Conservation (phyloP, 1,140 invertebrate genomes). For the Micrasema minimum region DNA sequence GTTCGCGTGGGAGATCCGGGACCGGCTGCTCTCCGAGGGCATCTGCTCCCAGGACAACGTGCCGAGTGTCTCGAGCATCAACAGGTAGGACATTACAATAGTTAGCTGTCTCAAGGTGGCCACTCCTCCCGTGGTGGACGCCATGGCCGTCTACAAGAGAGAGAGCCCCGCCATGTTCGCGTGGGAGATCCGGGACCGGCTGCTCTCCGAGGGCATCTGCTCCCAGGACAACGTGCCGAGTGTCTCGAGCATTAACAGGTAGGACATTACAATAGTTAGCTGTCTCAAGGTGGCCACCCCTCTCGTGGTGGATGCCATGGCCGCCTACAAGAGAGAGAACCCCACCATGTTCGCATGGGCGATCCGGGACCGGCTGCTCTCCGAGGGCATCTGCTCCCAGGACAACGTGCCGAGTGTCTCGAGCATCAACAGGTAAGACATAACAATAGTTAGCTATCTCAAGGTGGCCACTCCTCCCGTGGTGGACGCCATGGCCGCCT, state of each 20-base stretch:
- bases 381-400: conserved; percentile 97
- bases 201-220: conserved; percentile 96
- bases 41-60: conserved; percentile 99
- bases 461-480: conserved; percentile 99
- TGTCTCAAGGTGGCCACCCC: conserved; percentile 99
- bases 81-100: conserved; percentile 86
- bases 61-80: conserved; percentile 98
- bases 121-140: conserved; percentile 97
- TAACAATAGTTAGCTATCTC: conserved; percentile 94
- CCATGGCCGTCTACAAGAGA: conserved; percentile 97
- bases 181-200: conserved; percentile 98
- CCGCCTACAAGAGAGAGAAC: conserved; percentile 98
- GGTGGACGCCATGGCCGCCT: conserved; percentile 97
- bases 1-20: conserved; percentile 99
- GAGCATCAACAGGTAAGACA: conserved; percentile 95
- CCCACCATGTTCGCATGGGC: conserved; percentile 99
- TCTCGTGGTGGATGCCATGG: conserved; percentile 97
- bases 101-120: conserved; percentile 99
- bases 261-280: conserved; percentile 80
- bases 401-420: conserved; percentile 99
- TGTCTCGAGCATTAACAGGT: conserved; percentile 99
- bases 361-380: conserved; percentile 94
- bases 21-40: conserved; percentile 93
- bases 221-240: conserved; percentile 98
- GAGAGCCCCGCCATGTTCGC: conserved; percentile 99